phyloP scores from a whole-genome alignment of 2,797 vertebrate species.

The Scomberomorus guttatus region DNA sequence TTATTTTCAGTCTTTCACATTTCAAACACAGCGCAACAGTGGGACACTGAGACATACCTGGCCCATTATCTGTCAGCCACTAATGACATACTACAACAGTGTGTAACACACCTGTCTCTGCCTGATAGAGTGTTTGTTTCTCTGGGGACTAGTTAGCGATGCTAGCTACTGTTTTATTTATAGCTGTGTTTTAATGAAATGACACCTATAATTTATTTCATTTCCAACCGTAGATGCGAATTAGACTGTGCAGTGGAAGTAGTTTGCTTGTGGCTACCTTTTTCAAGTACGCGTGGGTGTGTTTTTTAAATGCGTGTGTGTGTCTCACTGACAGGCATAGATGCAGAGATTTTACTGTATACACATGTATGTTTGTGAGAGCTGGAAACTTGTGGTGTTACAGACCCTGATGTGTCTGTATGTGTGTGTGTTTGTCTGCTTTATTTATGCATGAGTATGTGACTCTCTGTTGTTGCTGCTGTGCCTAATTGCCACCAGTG shows the following conservation, averaged over 20 bases:
- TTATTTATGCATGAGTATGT: constrained; percentile 68
- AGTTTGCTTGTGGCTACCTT: constrained; percentile 49
- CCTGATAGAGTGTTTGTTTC: constrained; percentile 67
- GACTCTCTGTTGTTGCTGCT: constrained; percentile 58
- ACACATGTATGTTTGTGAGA: constrained; percentile 3
- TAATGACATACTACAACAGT: constrained; percentile 73
- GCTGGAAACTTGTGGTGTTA: constrained; percentile 20
- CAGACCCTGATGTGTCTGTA: neutral
- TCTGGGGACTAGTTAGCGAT: constrained; percentile 79
- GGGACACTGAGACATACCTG: constrained; percentile 56
- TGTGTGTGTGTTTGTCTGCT: constrained; percentile 36
- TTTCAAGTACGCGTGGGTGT: constrained; percentile 25
- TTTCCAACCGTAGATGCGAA: constrained; percentile 54
- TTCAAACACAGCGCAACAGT: constrained; percentile 62
- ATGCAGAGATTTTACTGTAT: constrained; percentile 1
- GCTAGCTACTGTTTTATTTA: constrained; percentile 80
- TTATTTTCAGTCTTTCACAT: constrained; percentile 71
- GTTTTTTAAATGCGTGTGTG: constrained; percentile 13
- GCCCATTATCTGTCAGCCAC: constrained; percentile 72
- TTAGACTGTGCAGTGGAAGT: constrained; percentile 29
- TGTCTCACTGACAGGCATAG: constrained; percentile 6
- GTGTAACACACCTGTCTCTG: constrained; percentile 68
- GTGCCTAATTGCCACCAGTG: constrained; percentile 75
- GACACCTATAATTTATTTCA: constrained; percentile 70
- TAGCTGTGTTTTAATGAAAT: constrained; percentile 77